Conservation (phyloP, 1,140 invertebrate species). For the Panagrolaimus sp. region DNA sequence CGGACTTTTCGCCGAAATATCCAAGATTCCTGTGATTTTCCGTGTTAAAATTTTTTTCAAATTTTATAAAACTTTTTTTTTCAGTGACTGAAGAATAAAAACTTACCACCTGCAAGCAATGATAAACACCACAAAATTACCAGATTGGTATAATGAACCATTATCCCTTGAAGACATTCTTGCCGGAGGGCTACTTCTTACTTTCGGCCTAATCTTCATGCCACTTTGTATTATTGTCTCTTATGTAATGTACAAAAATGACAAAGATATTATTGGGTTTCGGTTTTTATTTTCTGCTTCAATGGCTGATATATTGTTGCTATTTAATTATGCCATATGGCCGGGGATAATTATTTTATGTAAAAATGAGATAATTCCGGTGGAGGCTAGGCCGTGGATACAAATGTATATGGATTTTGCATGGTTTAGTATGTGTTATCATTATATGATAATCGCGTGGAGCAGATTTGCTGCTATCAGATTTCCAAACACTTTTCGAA, state of each 20-base stretch:
- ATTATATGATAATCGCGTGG: constrained; percentile 48
- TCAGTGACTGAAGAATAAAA: too few relatives aligned
- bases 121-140: not conserved
- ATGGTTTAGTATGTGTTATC: constrained; percentile 51
- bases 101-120: too few relatives aligned
- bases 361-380: constrained; percentile 43
- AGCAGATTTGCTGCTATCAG: constrained; percentile 45
- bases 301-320: constrained; percentile 42
- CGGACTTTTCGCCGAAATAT: too few relatives aligned
- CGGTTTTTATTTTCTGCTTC: constrained; percentile 42
- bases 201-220: constrained; percentile 70
- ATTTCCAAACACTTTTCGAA: constrained; percentile 24
- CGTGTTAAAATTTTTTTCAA: too few relatives aligned
- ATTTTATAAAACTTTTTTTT: too few relatives aligned
- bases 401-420: constrained; percentile 47
- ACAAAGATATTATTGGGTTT: constrained; percentile 50
- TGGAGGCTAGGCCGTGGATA: constrained; percentile 37
- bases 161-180: constrained; percentile 59
- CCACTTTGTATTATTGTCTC: constrained; percentile 60
- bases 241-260: constrained; percentile 64
- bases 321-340: constrained; percentile 51
- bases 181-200: constrained; percentile 81
- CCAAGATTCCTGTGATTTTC: too few relatives aligned
- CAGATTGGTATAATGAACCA: constrained; percentile 62
- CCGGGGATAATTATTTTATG: constrained; percentile 44